Evolutionary conservation across 2,888 invertebrate genomes (phyloP).

Genomic region (Drosophila mercatorum): DNA sequence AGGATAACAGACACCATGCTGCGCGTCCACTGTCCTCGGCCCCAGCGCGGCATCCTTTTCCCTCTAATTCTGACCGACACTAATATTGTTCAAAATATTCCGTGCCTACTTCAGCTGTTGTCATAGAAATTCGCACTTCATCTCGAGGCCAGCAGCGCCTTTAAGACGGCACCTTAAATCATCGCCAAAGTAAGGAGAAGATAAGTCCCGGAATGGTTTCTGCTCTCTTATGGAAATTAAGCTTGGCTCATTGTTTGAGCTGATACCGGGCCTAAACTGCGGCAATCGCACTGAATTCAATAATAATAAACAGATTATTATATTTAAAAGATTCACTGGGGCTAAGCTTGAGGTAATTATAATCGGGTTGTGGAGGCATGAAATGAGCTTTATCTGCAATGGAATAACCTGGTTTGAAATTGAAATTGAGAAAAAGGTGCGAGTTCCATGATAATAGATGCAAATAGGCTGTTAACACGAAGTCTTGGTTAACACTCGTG

Average conservation of each 20-base stretch:
- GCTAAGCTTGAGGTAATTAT: neutral
- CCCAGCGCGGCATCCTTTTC: constrained; percentile 1
- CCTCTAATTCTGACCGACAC: constrained; percentile 18
- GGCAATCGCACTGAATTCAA: neutral
- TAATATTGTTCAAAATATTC: constrained; percentile 33
- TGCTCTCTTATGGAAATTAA: neutral
- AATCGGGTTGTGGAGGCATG: neutral
- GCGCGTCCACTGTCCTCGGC: neutral
- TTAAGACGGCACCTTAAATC: constrained; percentile 8
- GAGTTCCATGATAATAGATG: too few relatives aligned
- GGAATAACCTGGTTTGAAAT: too few relatives aligned
- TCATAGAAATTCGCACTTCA: constrained; percentile 9
- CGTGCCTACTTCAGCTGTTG: constrained; percentile 19
- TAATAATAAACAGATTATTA: neutral
- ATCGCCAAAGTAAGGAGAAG: constrained; percentile 10
- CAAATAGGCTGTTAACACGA: too few relatives aligned
- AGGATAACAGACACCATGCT: constrained; percentile 20
- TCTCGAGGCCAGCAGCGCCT: neutral
- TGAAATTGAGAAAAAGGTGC: too few relatives aligned
- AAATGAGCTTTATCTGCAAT: neutral
- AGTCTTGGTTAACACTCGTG: too few relatives aligned
- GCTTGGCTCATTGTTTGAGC: neutral
- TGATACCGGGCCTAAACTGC: too few relatives aligned
- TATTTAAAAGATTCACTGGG: neutral
- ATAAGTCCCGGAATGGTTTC: neutral